Evolutionary conservation across 2,888 invertebrate genomes (phyloP).

Genomic region (Myopa tessellatipennis): DNA sequence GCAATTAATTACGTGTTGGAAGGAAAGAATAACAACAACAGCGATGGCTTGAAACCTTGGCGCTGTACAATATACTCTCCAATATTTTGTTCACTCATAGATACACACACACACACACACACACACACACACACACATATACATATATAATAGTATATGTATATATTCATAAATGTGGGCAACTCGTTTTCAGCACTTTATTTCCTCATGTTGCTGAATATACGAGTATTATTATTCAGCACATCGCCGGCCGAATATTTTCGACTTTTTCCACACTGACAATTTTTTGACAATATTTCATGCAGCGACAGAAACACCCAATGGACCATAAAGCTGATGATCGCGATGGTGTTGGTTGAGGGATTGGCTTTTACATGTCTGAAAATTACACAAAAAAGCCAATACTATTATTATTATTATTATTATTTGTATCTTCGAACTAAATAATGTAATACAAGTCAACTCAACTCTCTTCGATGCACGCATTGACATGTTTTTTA

Average conservation of each 20-base stretch:
- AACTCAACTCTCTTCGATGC: background rate
- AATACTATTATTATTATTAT: no score
- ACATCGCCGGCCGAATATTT: conserved; percentile 3
- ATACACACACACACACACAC: background rate
- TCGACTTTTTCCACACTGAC: conserved; percentile 32
- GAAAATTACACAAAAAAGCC: no score
- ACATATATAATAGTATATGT: background rate
- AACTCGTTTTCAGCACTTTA: conserved; percentile 9
- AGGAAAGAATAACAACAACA: conserved; percentile 4
- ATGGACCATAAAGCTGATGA: conserved; percentile 36
- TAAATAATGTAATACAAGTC: background rate
- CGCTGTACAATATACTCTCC: background rate
- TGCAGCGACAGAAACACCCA: conserved; percentile 48
- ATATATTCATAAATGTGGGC: background rate
- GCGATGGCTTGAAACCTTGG: background rate
- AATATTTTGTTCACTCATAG: background rate
- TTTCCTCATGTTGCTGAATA: background rate
- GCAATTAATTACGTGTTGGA: conserved; percentile 32
- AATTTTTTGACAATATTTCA: conserved; percentile 61
- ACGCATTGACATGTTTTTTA: background rate
- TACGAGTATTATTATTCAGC: background rate
- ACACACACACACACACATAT: background rate
- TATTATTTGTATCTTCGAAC: no score
- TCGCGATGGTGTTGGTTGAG: no score
- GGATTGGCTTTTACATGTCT: no score